These are phyloP conservation scores for Bombus picipes DNA, from an alignment of 1,140 invertebrate genomes.

Conservation along the genomic window DNA sequence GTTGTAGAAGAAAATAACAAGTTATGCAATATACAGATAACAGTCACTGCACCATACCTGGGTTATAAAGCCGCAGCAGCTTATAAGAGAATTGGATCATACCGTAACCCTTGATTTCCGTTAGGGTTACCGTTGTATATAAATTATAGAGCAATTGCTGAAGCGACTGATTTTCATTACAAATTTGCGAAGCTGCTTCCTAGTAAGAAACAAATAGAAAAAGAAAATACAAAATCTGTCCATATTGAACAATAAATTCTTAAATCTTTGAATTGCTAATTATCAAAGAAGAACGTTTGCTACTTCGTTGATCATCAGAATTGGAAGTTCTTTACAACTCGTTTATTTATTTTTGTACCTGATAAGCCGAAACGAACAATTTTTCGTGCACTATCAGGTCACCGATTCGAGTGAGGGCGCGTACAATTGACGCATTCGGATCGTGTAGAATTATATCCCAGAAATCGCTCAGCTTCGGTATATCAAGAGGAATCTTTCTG, in stretches of 20 bases:
- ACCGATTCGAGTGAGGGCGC: conserved; percentile 81
- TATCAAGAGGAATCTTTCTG: conserved; percentile 74
- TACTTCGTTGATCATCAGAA: background rate
- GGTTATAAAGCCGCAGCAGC: conserved; percentile 88
- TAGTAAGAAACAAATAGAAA: conserved; percentile 76
- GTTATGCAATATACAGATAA: background rate
- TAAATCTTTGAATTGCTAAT: background rate
- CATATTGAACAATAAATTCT: background rate
- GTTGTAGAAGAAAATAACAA: background rate
- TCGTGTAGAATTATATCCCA: conserved; percentile 85
- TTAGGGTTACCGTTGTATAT: conserved; percentile 89
- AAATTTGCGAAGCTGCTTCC: conserved; percentile 86
- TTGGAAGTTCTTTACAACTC: background rate
- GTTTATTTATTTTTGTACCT: conserved; percentile 81
- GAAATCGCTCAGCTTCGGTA: conserved; percentile 85
- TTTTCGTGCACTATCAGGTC: conserved; percentile 84
- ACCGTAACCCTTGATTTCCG: conserved; percentile 92
- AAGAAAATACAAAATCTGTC: conserved; percentile 30
- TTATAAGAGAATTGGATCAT: conserved; percentile 95
- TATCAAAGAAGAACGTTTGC: background rate
- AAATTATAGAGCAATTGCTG: conserved; percentile 92
- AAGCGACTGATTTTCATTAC: conserved; percentile 88
- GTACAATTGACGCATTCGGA: conserved; percentile 81
- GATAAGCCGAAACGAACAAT: conserved; percentile 85
- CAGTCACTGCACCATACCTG: conserved; percentile 39